phyloP scores from a whole-genome alignment of 2,797 vertebrate genomes.

The Merluccius polli region DNA sequence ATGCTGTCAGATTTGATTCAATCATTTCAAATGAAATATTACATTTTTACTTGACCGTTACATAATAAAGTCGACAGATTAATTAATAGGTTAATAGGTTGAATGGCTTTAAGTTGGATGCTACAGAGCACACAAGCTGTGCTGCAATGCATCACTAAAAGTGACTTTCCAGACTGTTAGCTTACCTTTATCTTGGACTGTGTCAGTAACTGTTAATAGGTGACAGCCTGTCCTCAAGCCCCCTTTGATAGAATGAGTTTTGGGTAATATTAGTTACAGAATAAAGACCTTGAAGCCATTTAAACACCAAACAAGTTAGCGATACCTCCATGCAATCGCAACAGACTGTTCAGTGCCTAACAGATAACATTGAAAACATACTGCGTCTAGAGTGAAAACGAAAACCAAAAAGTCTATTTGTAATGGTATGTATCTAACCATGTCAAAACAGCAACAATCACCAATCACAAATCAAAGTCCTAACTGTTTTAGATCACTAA shows the following conservation, averaged over 20 bases:
- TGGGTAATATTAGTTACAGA: background rate
- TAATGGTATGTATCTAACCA: background rate
- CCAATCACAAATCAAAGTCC: background rate
- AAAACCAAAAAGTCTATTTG: no score
- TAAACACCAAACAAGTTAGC: background rate
- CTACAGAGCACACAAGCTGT: background rate
- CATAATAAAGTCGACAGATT: background rate
- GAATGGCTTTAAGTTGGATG: background rate
- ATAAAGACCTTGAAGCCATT: background rate
- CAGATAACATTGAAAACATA: background rate
- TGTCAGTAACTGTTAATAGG: background rate
- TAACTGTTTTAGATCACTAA: no score
- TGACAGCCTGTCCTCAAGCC: background rate
- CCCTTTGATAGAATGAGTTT: background rate
- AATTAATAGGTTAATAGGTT: conserved; percentile 24
- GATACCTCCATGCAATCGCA: background rate
- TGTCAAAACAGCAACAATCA: background rate
- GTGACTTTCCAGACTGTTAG: background rate
- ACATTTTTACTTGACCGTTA: background rate
- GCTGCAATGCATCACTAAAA: background rate
- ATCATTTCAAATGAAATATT: background rate
- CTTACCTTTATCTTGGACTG: background rate
- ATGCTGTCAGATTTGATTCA: conserved; percentile 45
- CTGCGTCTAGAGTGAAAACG: background rate
- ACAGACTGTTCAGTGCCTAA: background rate